A percentile compares a stretch with the other conserved stretches of the same genome.
Conservation (phyloP, 1,140 invertebrate species). For the Archivesica marissinica region DNA sequence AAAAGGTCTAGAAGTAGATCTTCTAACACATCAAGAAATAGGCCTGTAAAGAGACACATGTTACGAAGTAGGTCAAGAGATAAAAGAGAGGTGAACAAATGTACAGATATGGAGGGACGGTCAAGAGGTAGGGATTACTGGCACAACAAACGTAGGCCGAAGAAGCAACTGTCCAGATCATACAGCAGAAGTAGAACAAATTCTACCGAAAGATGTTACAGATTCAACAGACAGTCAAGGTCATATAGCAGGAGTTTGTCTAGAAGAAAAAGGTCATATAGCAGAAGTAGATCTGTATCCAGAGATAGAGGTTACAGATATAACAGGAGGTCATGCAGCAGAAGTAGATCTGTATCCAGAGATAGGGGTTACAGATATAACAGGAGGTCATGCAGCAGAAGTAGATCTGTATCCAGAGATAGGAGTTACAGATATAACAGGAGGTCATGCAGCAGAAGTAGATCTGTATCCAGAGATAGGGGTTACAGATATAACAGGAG, state of each 20-base stretch:
- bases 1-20: background rate
- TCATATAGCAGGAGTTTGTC: background rate
- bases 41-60: background rate
- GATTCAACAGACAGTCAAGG: background rate
- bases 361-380: background rate
- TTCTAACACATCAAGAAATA: background rate
- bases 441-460: background rate
- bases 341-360: background rate
- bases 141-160: too few species aligned
- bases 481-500: background rate
- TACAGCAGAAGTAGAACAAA: background rate
- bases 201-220: background rate
- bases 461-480: background rate
- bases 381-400: background rate
- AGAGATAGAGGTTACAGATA: background rate
- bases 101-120: background rate
- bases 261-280: background rate
- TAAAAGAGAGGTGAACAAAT: background rate
- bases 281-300: background rate
- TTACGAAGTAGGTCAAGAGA: background rate
- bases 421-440: background rate
- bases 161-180: too few species aligned
- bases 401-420: background rate
- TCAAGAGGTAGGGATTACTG: constrained; percentile 6
- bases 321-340: background rate